Base-by-base conservation (phyloP, 2,888 invertebrate species). In the Rhamphomyia laevipes region DNA sequence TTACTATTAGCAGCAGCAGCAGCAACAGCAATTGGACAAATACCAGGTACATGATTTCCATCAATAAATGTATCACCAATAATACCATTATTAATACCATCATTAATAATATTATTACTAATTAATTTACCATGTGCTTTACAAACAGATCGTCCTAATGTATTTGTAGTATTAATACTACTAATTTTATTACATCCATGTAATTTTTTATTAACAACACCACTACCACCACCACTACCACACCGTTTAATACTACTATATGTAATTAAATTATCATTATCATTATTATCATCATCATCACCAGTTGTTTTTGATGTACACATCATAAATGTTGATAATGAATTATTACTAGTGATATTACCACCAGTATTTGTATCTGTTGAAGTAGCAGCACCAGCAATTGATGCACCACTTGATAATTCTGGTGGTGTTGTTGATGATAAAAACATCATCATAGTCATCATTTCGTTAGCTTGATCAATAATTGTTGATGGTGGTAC, bases 181-280 rank as follows among this genome's bases (percentile, higher is more conserved):
- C 52, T 47, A 13, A 23, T 21, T 9, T 44, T 43, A 15, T 37
- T 46, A 43, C 50, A 46, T 37, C 45, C 33, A 17, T 50, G 37
- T 17, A 27, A 15, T 33, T 31, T 45, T 6, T 21, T 35, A n/a
- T 9, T 4, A n/a, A 4, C 3, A 33, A 33, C n/a, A 46, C 47
- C 3, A 40, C 50, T 21, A 51, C 43, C 37, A 51, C 27, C 4
- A 54, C 50, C 13, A 55, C 57, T 47, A 64, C 64, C 27, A 65
- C 27, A 65, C 47, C 4, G 11, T 35, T 35, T 35, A n/a, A n/a
- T 35, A n/a, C 13, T n/a, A n/a, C n/a, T 35, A 13, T n/a, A 13
- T n/a, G 10, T 35, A 42, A 21, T 23, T n/a, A 46, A 46, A 51
- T 56, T 51, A 62, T 59, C 48, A 56, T 55, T 7, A 41, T 21